phyloP scores from a whole-genome alignment of 2,888 invertebrate species.

The Danaus chrysippus region DNA sequence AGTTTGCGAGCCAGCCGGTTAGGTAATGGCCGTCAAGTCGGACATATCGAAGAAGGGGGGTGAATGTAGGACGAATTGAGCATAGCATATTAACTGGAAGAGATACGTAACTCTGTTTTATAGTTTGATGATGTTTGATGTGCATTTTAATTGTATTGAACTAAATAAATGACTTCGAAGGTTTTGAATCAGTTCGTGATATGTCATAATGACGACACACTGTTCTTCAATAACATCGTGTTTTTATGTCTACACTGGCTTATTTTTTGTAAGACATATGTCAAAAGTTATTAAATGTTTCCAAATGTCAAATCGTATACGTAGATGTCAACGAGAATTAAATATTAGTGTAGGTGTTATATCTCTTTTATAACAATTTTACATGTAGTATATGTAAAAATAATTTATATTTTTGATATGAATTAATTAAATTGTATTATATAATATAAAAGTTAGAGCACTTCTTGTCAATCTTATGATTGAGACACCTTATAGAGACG shows the following conservation, averaged over 20 bases:
- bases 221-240: background rate
- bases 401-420: background rate
- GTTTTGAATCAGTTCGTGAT: slow-evolving; percentile 14
- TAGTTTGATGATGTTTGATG: slow-evolving; percentile 38
- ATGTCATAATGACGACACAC: slow-evolving; percentile 9
- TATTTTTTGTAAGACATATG: background rate
- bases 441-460: slow-evolving; percentile 1
- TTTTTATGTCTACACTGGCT: background rate
- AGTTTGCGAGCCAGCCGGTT: slow-evolving; percentile 68
- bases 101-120: slow-evolving; percentile 39
- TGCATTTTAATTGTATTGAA: slow-evolving; percentile 22
- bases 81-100: slow-evolving; percentile 51
- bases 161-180: slow-evolving; percentile 8
- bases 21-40: slow-evolving; percentile 71
- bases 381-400: background rate
- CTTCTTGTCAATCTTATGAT: slow-evolving; percentile 19
- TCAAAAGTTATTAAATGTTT: slow-evolving; percentile 3
- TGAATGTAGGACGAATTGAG: slow-evolving; percentile 68
- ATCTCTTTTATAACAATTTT: background rate
- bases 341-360: background rate
- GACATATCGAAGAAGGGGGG: slow-evolving; percentile 71
- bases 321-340: background rate
- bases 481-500: slow-evolving; percentile 32
- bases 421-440: background rate
- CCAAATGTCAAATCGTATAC: background rate